These are phyloP conservation scores for Mycogona germanica DNA, from an alignment of 2,888 invertebrate species.

Conservation along the genomic window DNA sequence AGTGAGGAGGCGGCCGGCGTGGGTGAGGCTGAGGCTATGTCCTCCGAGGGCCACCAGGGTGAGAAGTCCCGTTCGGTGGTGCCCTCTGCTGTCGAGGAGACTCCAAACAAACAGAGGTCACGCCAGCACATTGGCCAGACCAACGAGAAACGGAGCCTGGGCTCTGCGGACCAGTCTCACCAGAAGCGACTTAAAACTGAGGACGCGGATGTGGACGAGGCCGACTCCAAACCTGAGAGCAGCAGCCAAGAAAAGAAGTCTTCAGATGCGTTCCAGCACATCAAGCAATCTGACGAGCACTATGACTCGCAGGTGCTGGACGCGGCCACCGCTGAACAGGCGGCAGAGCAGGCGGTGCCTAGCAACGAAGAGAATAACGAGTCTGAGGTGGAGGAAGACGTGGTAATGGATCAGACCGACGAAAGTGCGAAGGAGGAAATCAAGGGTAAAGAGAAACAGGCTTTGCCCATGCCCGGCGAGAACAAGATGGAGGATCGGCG, in stretches of 20 bases:
- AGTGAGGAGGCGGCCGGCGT: slow-evolving; percentile 30
- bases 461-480: background rate
- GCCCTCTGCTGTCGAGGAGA: background rate
- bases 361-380: slow-evolving; percentile 39
- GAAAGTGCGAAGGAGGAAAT: slow-evolving; percentile 46
- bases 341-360: slow-evolving; percentile 49
- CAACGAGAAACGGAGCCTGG: slow-evolving; percentile 57
- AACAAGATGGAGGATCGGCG: background rate
- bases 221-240: slow-evolving; percentile 35
- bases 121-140: slow-evolving; percentile 50
- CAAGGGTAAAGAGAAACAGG: slow-evolving; percentile 32
- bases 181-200: slow-evolving; percentile 18
- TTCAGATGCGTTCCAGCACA: slow-evolving; percentile 38
- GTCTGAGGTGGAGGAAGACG: slow-evolving; percentile 34
- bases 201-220: slow-evolving; percentile 42
- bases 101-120: slow-evolving; percentile 16
- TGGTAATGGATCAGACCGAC: slow-evolving; percentile 34
- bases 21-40: slow-evolving; percentile 37
- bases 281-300: slow-evolving; percentile 48
- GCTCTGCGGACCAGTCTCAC: slow-evolving; percentile 28
- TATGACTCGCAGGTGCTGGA: slow-evolving; percentile 50
- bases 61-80: background rate
- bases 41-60: background rate
- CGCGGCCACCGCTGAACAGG: slow-evolving; percentile 54
- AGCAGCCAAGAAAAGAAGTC: slow-evolving; percentile 24